These are phyloP conservation scores for Apodemus agrarius DNA, from an alignment of 2,797 vertebrate species.

Conservation along the genomic window DNA sequence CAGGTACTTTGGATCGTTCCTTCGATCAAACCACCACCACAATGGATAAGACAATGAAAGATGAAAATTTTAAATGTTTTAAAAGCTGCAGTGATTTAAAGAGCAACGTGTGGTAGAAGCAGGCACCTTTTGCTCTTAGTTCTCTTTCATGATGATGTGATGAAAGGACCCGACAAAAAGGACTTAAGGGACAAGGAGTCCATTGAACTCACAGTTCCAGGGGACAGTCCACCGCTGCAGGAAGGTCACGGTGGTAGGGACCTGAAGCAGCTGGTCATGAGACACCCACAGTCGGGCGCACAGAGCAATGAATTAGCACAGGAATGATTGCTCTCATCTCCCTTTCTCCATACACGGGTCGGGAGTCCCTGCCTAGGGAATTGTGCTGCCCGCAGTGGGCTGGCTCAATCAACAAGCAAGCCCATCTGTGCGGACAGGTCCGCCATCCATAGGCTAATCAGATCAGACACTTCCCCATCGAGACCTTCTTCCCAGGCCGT, in stretches of 20 bases:
- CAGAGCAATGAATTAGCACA: no score
- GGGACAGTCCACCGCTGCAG: background rate
- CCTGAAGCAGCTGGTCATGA: background rate
- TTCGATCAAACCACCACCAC: slow-evolving; percentile 25
- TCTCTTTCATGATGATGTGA: background rate
- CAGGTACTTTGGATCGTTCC: background rate
- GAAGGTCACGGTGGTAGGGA: background rate
- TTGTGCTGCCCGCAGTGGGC: background rate
- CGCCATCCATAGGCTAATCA: background rate
- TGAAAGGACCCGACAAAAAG: background rate
- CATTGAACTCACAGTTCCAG: background rate
- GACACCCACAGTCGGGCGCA: background rate
- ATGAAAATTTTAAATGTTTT: background rate
- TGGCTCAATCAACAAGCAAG: background rate
- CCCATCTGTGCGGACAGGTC: background rate
- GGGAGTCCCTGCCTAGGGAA: background rate
- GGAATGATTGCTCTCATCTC: background rate
- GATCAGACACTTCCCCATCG: background rate
- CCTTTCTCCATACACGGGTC: background rate
- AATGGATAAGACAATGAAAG: background rate
- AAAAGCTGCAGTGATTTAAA: background rate
- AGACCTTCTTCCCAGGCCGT: background rate
- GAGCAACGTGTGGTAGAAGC: background rate
- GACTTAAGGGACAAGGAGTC: no score
- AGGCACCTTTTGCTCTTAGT: background rate